A percentile compares a stretch with the other conserved stretches of the same genome.
Conservation (phyloP, 2,888 invertebrate genomes). For the Tachystola acroxantha region DNA sequence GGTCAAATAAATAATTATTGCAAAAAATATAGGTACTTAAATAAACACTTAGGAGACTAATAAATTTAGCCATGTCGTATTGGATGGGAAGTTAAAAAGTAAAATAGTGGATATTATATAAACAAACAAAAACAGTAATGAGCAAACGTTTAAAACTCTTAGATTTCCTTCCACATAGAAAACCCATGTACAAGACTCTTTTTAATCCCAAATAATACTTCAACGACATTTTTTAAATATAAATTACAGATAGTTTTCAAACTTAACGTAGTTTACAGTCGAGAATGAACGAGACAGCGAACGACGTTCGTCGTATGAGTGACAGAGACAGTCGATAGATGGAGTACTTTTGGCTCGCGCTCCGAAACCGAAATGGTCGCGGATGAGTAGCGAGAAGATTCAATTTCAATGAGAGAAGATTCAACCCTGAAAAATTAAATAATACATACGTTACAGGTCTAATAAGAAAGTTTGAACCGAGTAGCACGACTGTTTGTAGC, state of each 20-base stretch:
- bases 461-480: too few relatives aligned
- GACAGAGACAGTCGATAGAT: constrained; percentile 65
- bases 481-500: too few relatives aligned
- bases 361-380: constrained; percentile 24
- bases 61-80: constrained; percentile 57
- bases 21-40: constrained; percentile 23
- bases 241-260: constrained; percentile 30
- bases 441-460: too few relatives aligned
- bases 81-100: constrained; percentile 44
- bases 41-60: constrained; percentile 18
- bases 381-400: constrained; percentile 38
- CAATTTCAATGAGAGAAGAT: constrained; percentile 41
- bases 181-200: constrained; percentile 19
- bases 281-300: constrained; percentile 55
- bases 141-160: constrained; percentile 31
- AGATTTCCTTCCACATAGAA: constrained; percentile 12
- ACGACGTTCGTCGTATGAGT: constrained; percentile 50
- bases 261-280: constrained; percentile 39
- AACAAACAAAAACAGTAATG: constrained; percentile 24
- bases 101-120: constrained; percentile 12
- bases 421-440: constrained; percentile 46
- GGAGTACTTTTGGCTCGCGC: constrained; percentile 38
- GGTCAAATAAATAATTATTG: constrained; percentile 37
- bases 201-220: constrained; percentile 19
- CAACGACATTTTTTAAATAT: constrained; percentile 11